Conservation (phyloP, 2,888 invertebrate species). For the Anarsia innoxiella region DNA sequence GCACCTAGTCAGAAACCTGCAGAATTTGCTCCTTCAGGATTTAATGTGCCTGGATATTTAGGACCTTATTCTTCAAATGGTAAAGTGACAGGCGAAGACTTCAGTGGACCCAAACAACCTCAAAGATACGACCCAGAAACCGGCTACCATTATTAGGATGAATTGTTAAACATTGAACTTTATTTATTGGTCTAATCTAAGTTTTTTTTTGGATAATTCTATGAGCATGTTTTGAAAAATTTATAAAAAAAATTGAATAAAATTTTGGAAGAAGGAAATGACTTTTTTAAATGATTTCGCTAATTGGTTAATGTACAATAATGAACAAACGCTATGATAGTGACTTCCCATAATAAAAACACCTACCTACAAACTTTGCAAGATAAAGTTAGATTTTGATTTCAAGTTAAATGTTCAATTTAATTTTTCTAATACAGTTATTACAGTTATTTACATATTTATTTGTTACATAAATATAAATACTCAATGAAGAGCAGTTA, state of each 20-base stretch:
- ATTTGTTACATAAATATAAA: too few species aligned
- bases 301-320: too few species aligned
- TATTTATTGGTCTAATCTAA: constrained; percentile 7
- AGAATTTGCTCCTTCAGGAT: constrained; percentile 7
- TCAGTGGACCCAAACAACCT: constrained; percentile 48
- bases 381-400: too few species aligned
- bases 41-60: constrained; percentile 1
- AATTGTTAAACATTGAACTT: constrained; percentile 5
- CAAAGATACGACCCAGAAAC: constrained; percentile 44
- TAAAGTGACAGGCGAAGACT: constrained; percentile 44
- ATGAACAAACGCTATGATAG: too few species aligned
- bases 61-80: constrained; percentile 16
- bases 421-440: too few species aligned
- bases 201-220: constrained; percentile 11
- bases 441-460: too few species aligned
- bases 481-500: too few species aligned
- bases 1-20: constrained; percentile 3
- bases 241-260: constrained; percentile 6
- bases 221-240: constrained; percentile 5
- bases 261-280: too few species aligned
- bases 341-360: too few species aligned
- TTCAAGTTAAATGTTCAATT: too few species aligned
- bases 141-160: constrained; percentile 52
- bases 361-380: too few species aligned
- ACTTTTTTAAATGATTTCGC: too few species aligned